These are phyloP conservation scores for Halcyon malimbica DNA, from an alignment of 2,113 vertebrate species.

Conservation along the genomic window DNA sequence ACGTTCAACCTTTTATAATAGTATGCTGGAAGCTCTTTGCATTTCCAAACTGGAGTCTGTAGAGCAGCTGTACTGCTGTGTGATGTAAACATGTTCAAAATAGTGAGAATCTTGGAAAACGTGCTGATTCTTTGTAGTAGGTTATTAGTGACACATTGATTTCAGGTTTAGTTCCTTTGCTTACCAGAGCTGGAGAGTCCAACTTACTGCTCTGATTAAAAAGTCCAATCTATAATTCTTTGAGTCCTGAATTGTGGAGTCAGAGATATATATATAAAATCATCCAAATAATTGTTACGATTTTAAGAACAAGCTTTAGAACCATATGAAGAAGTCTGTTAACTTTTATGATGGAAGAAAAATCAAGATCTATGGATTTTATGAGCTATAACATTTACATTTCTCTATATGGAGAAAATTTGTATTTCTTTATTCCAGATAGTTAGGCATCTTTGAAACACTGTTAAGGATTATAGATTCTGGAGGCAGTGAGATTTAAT, in stretches of 20 bases:
- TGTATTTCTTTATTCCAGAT: background rate
- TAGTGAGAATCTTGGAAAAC: background rate
- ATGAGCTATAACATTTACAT: background rate
- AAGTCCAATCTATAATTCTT: background rate
- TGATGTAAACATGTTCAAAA: background rate
- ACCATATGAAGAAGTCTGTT: background rate
- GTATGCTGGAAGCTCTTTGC: background rate
- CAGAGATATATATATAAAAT: background rate
- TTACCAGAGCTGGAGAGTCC: background rate
- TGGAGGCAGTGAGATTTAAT: background rate
- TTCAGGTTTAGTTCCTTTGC: background rate
- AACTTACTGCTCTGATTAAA: background rate
- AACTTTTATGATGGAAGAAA: background rate
- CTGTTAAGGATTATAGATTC: background rate
- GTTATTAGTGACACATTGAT: background rate
- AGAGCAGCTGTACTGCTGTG: background rate
- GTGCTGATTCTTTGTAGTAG: background rate
- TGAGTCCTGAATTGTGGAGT: background rate
- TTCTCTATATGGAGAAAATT: background rate
- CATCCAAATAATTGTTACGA: background rate
- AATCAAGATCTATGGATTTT: background rate
- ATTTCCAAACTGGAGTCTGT: background rate
- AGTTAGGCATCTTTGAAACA: background rate
- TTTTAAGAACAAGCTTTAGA: background rate
- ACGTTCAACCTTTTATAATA: background rate